These are phyloP conservation scores for Gallinago undulata DNA, from an alignment of 2,113 vertebrate genomes.

Conservation along the genomic window DNA sequence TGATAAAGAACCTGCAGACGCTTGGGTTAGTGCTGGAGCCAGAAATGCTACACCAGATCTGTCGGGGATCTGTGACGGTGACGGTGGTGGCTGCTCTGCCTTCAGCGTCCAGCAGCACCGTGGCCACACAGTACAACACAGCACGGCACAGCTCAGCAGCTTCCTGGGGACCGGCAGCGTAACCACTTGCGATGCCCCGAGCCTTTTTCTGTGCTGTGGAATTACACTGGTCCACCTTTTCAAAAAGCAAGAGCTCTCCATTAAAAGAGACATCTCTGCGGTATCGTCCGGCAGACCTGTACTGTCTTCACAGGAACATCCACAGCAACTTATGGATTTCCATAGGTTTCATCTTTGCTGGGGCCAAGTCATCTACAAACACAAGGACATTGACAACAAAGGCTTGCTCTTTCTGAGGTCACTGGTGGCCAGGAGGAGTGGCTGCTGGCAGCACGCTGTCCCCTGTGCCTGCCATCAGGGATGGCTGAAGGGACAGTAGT, in stretches of 20 bases:
- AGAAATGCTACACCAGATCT: background rate
- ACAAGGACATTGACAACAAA: background rate
- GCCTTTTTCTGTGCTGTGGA: background rate
- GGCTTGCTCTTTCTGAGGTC: background rate
- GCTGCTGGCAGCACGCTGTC: background rate
- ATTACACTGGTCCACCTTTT: background rate
- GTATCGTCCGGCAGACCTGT: background rate
- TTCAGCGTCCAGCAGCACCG: background rate
- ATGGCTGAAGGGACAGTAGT: background rate
- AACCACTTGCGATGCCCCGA: background rate
- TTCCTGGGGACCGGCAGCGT: background rate
- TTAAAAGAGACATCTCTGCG: background rate
- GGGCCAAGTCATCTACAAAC: background rate
- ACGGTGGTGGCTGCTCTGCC: background rate
- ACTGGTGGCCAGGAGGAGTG: background rate
- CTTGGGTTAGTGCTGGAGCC: conserved; percentile 20
- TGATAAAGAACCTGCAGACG: conserved; percentile 56
- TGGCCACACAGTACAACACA: background rate
- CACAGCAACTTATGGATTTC: background rate
- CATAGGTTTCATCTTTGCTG: background rate
- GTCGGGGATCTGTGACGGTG: background rate
- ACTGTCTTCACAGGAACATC: background rate
- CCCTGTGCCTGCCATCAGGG: background rate
- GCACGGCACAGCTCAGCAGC: background rate
- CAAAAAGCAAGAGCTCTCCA: background rate